Evolutionary conservation across 1,140 invertebrate genomes (phyloP).

Genomic region (Polypedilum pembai): DNA sequence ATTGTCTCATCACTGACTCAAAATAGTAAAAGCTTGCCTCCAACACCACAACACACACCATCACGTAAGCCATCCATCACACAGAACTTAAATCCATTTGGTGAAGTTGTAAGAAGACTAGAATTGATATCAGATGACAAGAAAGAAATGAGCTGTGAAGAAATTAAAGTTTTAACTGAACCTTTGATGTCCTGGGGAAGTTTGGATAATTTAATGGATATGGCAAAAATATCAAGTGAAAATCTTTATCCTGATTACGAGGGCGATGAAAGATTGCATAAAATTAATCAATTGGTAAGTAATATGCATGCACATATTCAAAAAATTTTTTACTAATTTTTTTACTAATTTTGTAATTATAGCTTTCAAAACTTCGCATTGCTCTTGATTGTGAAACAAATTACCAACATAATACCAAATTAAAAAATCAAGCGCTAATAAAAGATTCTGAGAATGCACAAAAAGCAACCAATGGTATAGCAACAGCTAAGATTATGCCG

Average conservation of each 20-base stretch:
- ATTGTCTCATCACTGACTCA: constrained; percentile 41
- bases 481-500: constrained; percentile 42
- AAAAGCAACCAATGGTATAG: constrained; percentile 39
- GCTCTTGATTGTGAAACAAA: constrained; percentile 41
- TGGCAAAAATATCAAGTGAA: constrained; percentile 66
- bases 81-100: constrained; percentile 36
- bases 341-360: constrained; percentile 21
- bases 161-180: constrained; percentile 38
- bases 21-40: constrained; percentile 55
- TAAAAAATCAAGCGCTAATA: background rate
- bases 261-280: constrained; percentile 51
- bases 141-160: constrained; percentile 35
- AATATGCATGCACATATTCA: constrained; percentile 17
- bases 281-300: constrained; percentile 60
- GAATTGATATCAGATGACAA: constrained; percentile 37
- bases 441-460: constrained; percentile 30
- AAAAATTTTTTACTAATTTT: background rate
- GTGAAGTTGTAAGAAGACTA: constrained; percentile 37
- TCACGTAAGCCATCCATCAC: constrained; percentile 36
- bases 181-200: constrained; percentile 33
- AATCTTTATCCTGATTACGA: constrained; percentile 56
- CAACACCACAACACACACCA: constrained; percentile 59
- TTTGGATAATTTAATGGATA: constrained; percentile 61
- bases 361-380: constrained; percentile 39
- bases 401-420: constrained; percentile 30